Percentiles rank a stretch among this genome's conserved stretches.
Conservation (phyloP, 2,888 invertebrate species). For the Carpatolechia fugitivella region DNA sequence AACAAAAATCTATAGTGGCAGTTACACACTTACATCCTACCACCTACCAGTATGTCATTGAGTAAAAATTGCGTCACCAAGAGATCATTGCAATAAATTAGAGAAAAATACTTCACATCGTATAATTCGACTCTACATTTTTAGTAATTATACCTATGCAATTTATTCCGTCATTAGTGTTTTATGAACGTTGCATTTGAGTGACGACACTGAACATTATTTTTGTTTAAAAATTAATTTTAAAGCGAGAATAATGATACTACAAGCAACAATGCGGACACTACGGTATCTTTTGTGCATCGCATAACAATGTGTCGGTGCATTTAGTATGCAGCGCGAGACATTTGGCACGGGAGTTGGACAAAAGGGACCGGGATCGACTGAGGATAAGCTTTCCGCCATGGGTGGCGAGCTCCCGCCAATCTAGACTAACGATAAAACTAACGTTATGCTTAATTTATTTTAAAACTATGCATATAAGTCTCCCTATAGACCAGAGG, state of each 20-base stretch:
- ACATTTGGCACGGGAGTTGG: constrained; percentile 60
- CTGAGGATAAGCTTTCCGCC: constrained; percentile 57
- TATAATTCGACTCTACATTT: neutral
- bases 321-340: constrained; percentile 60
- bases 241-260: constrained; percentile 9
- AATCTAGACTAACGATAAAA: constrained; percentile 2
- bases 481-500: neutral
- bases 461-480: constrained; percentile 3
- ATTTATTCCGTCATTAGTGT: neutral
- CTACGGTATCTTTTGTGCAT: constrained; percentile 54
- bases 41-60: no score
- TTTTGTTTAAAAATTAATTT: neutral
- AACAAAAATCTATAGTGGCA: no score
- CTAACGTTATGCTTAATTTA: neutral
- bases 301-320: constrained; percentile 51
- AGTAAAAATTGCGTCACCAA: no score
- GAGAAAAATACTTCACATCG: neutral
- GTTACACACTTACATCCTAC: no score
- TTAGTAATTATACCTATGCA: neutral
- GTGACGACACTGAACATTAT: constrained; percentile 6
- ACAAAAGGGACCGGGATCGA: constrained; percentile 56
- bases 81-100: neutral
- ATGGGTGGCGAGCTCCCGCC: constrained; percentile 51
- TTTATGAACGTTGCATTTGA: neutral
- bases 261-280: constrained; percentile 31